A percentile compares a stretch with the other conserved stretches of the same genome.
These are phyloP conservation scores for Drosophila prostipennis DNA, from an alignment of 2,888 invertebrate genomes.

Conservation along the genomic window DNA sequence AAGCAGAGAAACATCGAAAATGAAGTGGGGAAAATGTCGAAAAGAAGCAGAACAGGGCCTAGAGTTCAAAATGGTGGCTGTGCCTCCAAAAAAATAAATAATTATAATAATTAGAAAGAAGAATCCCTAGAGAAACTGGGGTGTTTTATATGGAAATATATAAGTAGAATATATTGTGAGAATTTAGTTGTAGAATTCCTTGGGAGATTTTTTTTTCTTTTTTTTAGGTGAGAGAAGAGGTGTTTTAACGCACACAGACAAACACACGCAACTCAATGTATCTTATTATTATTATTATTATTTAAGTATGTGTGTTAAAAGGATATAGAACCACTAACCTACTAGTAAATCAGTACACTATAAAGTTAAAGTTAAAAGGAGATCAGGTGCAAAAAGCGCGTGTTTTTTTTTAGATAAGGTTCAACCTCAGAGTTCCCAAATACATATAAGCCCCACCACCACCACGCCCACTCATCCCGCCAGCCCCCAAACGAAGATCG, in stretches of 20 bases:
- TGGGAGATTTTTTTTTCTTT: conserved; percentile 16
- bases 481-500: neutral
- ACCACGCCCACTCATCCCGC: conserved; percentile 9
- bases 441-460: neutral
- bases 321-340: conserved; percentile 11
- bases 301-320: conserved; percentile 19
- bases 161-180: conserved; percentile 49
- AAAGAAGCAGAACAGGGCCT: conserved; percentile 60
- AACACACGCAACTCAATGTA: conserved; percentile 31
- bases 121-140: conserved; percentile 12
- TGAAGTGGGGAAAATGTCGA: neutral
- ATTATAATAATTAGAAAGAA: conserved; percentile 21
- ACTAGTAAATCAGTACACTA: conserved; percentile 6
- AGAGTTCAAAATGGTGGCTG: conserved; percentile 77
- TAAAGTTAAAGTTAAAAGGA: conserved; percentile 6
- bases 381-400: conserved; percentile 6
- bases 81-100: conserved; percentile 62
- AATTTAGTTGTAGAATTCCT: conserved; percentile 37
- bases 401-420: conserved; percentile 15
- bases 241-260: conserved; percentile 21
- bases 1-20: conserved; percentile 20
- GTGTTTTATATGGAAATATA: conserved; percentile 23
- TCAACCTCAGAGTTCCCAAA: conserved; percentile 6
- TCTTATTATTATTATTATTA: conserved; percentile 13
- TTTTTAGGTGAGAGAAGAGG: conserved; percentile 7